Evolutionary conservation across 2,888 invertebrate species (phyloP).

Genomic region (Omphaloscelis lunosa): DNA sequence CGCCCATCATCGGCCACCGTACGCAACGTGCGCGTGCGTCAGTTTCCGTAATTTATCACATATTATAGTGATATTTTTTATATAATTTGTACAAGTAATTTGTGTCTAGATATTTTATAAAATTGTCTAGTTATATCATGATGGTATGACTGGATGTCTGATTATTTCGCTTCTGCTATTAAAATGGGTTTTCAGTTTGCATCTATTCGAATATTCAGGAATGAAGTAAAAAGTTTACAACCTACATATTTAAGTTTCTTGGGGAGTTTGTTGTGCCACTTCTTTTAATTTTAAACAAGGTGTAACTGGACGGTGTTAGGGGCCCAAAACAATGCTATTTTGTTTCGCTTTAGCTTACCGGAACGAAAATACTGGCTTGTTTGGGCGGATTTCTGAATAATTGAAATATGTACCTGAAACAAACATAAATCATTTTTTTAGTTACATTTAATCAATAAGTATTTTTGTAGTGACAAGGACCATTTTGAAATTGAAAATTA

Average conservation of each 20-base stretch:
- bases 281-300: too few species aligned
- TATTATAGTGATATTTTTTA: conserved; percentile 29
- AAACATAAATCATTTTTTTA: neutral
- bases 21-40: conserved; percentile 52
- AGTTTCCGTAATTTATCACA: conserved; percentile 33
- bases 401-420: conserved; percentile 5
- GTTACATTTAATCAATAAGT: neutral
- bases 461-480: neutral
- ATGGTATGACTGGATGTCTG: neutral
- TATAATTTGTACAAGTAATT: conserved; percentile 25
- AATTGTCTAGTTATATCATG: conserved; percentile 21
- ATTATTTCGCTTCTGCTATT: neutral
- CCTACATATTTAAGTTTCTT: too few species aligned
- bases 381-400: neutral
- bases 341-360: neutral
- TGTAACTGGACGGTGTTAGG: too few species aligned
- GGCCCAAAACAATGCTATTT: too few species aligned
- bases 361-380: rapidly evolving
- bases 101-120: conserved; percentile 39
- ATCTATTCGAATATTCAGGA: too few species aligned
- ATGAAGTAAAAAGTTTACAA: too few species aligned
- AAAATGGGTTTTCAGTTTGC: too few species aligned
- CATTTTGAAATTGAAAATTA: neutral
- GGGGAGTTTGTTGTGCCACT: too few species aligned
- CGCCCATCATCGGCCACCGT: conserved; percentile 1